Conservation (phyloP, 1,140 invertebrate species). For the Lerema accius region DNA sequence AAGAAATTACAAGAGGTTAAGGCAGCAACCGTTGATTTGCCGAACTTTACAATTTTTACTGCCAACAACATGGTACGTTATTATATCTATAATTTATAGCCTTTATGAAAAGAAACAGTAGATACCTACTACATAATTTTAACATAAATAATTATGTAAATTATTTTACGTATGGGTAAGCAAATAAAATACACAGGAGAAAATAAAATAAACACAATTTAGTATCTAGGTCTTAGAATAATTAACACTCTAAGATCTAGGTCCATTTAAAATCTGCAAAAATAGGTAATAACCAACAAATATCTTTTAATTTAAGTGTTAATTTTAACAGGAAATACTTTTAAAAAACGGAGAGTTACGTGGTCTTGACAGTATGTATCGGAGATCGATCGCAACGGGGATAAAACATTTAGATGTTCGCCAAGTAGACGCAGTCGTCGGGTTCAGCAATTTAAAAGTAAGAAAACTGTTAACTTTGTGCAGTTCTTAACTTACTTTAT, state of each 20-base stretch:
- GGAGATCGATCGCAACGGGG: conserved; percentile 58
- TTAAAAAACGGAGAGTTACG: conserved; percentile 52
- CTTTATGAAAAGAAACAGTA: too few relatives aligned
- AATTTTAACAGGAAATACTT: conserved; percentile 48
- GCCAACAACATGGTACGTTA: conserved; percentile 48
- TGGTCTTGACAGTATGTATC: conserved; percentile 62
- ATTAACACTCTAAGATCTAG: too few relatives aligned
- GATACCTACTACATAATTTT: too few relatives aligned
- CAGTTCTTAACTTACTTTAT: neutral
- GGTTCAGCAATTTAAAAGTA: conserved; percentile 69
- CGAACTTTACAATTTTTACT: conserved; percentile 50
- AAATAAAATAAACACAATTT: too few relatives aligned
- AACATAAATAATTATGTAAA: too few relatives aligned
- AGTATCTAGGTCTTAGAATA: too few relatives aligned
- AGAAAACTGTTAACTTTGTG: conserved; percentile 18
- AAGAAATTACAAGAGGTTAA: conserved; percentile 44
- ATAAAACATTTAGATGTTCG: conserved; percentile 39
- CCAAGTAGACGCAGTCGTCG: conserved; percentile 55
- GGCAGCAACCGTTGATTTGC: conserved; percentile 44
- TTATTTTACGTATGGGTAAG: too few relatives aligned
- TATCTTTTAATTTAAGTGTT: too few relatives aligned
- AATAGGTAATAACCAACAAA: too few relatives aligned
- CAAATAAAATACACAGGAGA: too few relatives aligned
- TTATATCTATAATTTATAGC: too few relatives aligned
- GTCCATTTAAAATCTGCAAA: too few relatives aligned